Evolutionary conservation across 2,797 vertebrate species (phyloP).

Genomic region (Peromyscus eremicus): DNA sequence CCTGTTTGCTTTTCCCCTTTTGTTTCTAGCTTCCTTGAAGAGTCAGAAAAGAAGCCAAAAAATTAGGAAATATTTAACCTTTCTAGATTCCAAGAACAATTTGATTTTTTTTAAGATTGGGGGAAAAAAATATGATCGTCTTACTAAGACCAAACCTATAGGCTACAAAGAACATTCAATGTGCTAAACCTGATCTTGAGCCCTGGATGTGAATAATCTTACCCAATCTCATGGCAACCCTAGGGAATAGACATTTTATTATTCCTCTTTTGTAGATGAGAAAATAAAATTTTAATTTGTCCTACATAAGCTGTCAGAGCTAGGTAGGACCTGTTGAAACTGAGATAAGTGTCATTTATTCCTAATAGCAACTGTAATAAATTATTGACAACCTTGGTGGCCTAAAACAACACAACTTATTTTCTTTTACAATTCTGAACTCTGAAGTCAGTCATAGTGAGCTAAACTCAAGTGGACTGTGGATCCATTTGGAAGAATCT

Average conservation of each 20-base stretch:
- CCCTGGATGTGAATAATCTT: not conserved
- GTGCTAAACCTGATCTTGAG: not conserved
- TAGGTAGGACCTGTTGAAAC: not conserved
- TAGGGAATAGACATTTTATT: not conserved
- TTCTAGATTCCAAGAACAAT: not conserved
- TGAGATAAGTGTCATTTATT: not conserved
- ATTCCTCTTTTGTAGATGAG: not conserved
- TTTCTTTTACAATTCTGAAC: not conserved
- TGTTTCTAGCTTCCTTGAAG: not conserved
- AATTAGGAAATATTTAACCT: not conserved
- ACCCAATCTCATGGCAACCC: not conserved
- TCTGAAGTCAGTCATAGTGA: not conserved
- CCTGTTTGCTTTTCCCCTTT: not conserved
- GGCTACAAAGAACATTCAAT: not conserved
- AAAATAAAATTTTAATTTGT: not conserved
- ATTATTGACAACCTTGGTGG: not conserved
- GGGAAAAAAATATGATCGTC: not conserved
- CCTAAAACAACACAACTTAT: not conserved
- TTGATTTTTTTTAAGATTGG: not conserved
- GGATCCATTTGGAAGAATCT: not conserved
- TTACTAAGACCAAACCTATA: constrained; percentile 30
- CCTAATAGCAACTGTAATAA: not conserved
- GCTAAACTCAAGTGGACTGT: not conserved
- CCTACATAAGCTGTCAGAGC: not conserved
- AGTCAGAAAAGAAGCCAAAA: not conserved